Percentiles rank a stretch among this genome's conserved stretches.
phyloP scores from a whole-genome alignment of 1,140 invertebrate genomes.

The Metopolophium dirhodum region DNA sequence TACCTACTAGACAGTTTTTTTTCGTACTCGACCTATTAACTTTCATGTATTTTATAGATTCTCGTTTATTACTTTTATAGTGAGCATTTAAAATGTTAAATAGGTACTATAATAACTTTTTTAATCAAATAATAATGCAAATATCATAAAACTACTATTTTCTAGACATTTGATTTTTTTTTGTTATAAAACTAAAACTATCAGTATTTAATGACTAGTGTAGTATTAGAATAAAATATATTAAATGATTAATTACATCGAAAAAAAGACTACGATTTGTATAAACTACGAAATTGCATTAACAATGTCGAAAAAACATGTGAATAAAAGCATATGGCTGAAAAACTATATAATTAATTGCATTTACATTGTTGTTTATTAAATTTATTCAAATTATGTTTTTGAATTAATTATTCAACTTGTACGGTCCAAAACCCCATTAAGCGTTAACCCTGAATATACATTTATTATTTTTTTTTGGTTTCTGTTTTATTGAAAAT shows the following conservation, averaged over 20 bases:
- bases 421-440: not conserved
- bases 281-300: not conserved
- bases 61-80: not conserved
- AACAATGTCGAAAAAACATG: slow-evolving; percentile 26
- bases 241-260: not conserved
- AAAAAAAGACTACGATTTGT: not conserved
- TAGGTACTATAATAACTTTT: too few species aligned
- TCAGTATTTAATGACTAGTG: too few species aligned
- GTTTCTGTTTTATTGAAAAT: not conserved
- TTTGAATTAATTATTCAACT: slow-evolving; percentile 37
- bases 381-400: not conserved
- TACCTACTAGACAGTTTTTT: not conserved
- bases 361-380: not conserved
- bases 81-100: not conserved
- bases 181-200: not conserved
- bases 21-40: not conserved
- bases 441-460: not conserved
- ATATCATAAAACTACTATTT: not conserved
- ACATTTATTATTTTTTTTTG: not conserved
- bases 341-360: slow-evolving; percentile 34
- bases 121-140: not conserved
- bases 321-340: slow-evolving; percentile 26
- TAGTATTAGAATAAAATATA: not conserved
- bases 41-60: not conserved
- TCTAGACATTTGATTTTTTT: not conserved